These are phyloP conservation scores for Noctua pronuba DNA, from an alignment of 2,888 invertebrate genomes.

Conservation along the genomic window DNA sequence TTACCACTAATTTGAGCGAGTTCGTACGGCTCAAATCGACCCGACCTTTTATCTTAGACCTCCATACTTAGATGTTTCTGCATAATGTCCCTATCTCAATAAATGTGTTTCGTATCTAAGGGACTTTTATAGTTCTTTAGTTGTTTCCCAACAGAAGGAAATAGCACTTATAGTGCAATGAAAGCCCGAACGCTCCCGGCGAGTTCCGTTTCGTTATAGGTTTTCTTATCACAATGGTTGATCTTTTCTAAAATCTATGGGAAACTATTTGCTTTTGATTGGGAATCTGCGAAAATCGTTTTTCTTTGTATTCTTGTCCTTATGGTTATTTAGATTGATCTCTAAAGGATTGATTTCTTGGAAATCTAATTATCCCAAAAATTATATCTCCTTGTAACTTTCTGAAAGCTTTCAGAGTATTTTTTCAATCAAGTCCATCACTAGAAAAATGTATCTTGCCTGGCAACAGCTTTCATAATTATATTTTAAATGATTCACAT, in stretches of 20 bases:
- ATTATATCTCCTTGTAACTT: no score
- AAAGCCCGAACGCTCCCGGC: constrained; percentile 47
- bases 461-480: neutral
- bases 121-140: constrained; percentile 60
- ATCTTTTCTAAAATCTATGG: constrained; percentile 61
- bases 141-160: constrained; percentile 56
- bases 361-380: neutral
- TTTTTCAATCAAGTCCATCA: neutral
- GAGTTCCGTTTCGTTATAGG: constrained; percentile 51
- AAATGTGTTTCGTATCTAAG: constrained; percentile 58
- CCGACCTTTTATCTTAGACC: constrained; percentile 13
- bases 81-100: constrained; percentile 52
- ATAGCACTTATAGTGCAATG: constrained; percentile 57
- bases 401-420: neutral
- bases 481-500: neutral
- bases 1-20: neutral
- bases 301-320: neutral
- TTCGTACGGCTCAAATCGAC: neutral
- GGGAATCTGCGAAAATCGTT: neutral
- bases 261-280: constrained; percentile 47
- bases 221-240: constrained; percentile 51
- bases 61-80: constrained; percentile 23
- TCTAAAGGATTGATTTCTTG: neutral
- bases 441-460: neutral
- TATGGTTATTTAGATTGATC: neutral